Evolutionary conservation across 2,888 invertebrate genomes (phyloP).

Genomic region (Orthonevra nobilis): DNA sequence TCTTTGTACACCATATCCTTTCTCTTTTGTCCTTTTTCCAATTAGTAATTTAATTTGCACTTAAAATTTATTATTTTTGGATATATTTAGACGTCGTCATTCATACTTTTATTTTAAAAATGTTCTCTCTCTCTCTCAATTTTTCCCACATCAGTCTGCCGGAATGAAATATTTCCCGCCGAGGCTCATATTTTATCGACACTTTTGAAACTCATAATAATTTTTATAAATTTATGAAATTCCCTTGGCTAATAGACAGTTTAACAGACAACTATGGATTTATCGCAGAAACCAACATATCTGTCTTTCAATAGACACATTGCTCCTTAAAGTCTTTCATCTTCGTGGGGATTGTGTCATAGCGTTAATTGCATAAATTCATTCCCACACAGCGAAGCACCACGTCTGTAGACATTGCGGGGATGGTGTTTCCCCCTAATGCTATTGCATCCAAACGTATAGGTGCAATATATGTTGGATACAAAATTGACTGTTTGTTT

Average conservation of each 20-base stretch:
- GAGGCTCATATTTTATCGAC: neutral
- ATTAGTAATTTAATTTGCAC: too few species aligned
- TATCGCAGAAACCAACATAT: conserved; percentile 10
- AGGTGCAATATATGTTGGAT: too few species aligned
- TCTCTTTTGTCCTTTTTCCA: too few species aligned
- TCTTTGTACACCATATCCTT: too few species aligned
- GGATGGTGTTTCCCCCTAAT: neutral
- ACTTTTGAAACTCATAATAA: neutral
- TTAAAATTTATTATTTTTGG: too few species aligned
- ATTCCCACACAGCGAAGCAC: conserved; percentile 20
- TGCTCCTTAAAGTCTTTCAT: neutral
- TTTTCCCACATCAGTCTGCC: neutral
- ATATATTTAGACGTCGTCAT: too few species aligned
- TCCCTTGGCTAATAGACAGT: conserved; percentile 11
- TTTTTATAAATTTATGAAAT: conserved; percentile 20
- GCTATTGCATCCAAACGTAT: neutral
- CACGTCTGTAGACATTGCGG: conserved; percentile 19
- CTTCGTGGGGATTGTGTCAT: conserved; percentile 16
- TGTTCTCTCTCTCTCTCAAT: too few species aligned
- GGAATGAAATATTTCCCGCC: conserved; percentile 1
- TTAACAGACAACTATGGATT: neutral
- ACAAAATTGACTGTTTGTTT: conserved; percentile 30
- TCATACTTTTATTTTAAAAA: too few species aligned
- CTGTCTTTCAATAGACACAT: conserved; percentile 1
- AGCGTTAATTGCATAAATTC: conserved; percentile 29